Evolutionary conservation across 2,797 vertebrate genomes (phyloP).

Genomic region (Linurgus olivaceus): DNA sequence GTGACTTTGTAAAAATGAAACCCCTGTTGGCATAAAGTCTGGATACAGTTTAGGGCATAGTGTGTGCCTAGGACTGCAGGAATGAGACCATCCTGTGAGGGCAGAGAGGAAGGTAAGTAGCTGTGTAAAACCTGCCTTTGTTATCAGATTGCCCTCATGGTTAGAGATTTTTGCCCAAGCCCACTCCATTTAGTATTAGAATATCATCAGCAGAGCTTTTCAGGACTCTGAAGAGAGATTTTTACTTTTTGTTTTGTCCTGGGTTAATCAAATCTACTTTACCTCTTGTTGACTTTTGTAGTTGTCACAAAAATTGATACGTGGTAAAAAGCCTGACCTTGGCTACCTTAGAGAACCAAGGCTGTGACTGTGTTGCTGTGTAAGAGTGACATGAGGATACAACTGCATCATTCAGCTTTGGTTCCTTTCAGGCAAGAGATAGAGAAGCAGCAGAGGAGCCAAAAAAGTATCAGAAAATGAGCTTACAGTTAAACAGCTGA

Average conservation of each 20-base stretch:
- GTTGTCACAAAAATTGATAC: neutral
- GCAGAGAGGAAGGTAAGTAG: neutral
- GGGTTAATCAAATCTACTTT: neutral
- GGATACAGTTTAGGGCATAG: neutral
- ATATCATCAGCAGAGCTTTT: neutral
- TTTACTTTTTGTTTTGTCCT: neutral
- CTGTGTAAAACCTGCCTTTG: neutral
- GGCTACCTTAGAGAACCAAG: neutral
- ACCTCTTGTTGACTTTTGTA: neutral
- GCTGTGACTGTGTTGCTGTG: accelerated
- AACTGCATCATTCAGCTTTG: neutral
- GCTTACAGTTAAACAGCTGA: neutral
- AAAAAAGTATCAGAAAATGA: neutral
- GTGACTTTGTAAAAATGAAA: neutral
- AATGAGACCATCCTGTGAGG: neutral
- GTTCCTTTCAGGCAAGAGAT: neutral
- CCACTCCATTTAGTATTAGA: neutral
- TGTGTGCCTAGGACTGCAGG: neutral
- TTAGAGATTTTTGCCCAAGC: neutral
- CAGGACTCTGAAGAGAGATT: neutral
- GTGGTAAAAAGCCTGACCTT: neutral
- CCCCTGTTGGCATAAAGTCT: neutral
- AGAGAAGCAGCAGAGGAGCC: neutral
- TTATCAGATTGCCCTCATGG: neutral
- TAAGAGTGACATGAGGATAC: neutral